These are phyloP conservation scores for Hystrix cristata DNA, from an alignment of 2,113 vertebrate species.

Conservation along the genomic window DNA sequence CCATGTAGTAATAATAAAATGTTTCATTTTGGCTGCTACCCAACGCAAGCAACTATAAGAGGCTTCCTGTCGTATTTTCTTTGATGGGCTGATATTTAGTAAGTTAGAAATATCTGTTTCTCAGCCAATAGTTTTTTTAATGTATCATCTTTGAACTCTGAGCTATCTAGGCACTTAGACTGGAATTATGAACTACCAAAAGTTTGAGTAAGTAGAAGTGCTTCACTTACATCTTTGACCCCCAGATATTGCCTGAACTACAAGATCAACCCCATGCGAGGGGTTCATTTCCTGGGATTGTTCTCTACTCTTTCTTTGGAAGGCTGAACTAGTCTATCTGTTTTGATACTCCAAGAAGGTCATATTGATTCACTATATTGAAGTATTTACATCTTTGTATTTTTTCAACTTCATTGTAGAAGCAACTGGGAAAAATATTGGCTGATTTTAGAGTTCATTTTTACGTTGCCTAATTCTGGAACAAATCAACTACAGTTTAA, in stretches of 20 bases:
- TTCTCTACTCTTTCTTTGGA: background rate
- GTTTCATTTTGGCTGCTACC: constrained; percentile 54
- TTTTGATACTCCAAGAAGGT: background rate
- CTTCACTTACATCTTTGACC: background rate
- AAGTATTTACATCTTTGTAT: background rate
- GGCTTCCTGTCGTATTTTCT: constrained; percentile 54
- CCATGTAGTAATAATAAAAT: constrained; percentile 47
- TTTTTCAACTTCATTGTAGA: constrained; percentile 1
- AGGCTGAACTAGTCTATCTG: background rate
- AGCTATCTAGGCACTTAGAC: background rate
- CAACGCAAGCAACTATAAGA: constrained; percentile 60
- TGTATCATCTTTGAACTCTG: constrained; percentile 56
- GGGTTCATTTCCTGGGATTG: background rate
- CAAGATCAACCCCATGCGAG: background rate
- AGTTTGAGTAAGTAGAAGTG: background rate
- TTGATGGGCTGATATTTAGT: constrained; percentile 50
- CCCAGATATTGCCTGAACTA: background rate
- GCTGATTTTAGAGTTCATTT: background rate
- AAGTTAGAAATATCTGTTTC: constrained; percentile 33
- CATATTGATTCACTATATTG: background rate
- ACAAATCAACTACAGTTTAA: constrained; percentile 34
- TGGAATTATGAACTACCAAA: constrained; percentile 26
- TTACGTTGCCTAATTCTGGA: background rate
- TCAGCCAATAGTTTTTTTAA: constrained; percentile 48
- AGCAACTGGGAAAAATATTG: background rate